A percentile compares a stretch with the other conserved stretches of the same genome.
Conservation (phyloP, 2,113 vertebrate genomes). For the Callocephalon fimbriatum region DNA sequence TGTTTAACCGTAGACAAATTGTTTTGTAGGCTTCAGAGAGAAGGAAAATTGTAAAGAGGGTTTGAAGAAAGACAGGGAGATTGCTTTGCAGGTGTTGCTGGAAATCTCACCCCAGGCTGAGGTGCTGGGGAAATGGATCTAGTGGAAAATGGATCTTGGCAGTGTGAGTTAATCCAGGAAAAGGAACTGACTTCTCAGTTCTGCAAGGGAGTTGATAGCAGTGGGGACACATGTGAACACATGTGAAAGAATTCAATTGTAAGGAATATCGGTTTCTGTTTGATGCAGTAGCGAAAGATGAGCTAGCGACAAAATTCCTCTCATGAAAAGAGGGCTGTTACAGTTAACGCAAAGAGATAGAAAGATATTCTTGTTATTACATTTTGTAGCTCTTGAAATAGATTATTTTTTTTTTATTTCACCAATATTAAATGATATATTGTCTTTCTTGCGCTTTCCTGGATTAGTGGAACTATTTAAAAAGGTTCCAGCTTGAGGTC, state of each 20-base stretch:
- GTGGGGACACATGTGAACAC: neutral
- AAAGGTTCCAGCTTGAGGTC: neutral
- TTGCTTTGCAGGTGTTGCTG: neutral
- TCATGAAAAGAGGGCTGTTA: neutral
- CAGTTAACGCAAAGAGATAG: neutral
- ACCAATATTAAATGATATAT: neutral
- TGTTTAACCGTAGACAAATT: neutral
- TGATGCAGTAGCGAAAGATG: neutral
- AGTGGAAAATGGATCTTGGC: neutral
- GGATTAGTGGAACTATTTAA: neutral
- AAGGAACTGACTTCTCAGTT: neutral
- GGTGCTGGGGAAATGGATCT: neutral
- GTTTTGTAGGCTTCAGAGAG: neutral
- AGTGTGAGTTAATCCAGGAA: neutral
- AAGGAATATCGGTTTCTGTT: neutral
- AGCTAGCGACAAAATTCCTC: neutral
- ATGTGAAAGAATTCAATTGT: neutral
- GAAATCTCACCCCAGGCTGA: neutral
- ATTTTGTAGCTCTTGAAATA: neutral
- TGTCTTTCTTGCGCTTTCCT: neutral
- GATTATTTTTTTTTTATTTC: neutral
- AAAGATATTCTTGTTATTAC: neutral
- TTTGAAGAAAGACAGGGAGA: neutral
- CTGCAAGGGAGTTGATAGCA: neutral
- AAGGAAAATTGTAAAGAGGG: neutral